These are phyloP conservation scores for Salvelinus fontinalis DNA, from an alignment of 2,113 vertebrate species.

Conservation along the genomic window DNA sequence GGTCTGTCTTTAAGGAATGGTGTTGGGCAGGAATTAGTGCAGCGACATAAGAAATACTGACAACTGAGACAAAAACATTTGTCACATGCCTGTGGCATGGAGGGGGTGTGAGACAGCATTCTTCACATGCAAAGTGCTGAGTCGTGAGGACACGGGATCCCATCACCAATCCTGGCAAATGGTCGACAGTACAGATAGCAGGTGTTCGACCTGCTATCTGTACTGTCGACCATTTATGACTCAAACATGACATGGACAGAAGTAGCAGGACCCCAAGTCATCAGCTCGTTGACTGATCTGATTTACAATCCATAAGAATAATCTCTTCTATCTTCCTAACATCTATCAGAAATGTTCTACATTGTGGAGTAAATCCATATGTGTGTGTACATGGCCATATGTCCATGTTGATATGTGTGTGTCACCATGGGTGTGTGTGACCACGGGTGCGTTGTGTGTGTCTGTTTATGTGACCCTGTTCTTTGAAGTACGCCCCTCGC, in stretches of 20 bases:
- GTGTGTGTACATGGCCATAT: background rate
- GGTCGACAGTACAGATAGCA: background rate
- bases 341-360: too few relatives aligned
- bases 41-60: constrained; percentile 40
- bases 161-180: constrained; percentile 32
- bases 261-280: background rate
- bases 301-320: background rate
- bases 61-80: constrained; percentile 30
- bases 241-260: background rate
- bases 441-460: background rate
- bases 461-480: background rate
- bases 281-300: background rate
- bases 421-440: background rate
- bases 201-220: background rate
- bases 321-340: too few relatives aligned
- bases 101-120: constrained; percentile 11
- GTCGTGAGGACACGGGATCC: constrained; percentile 29
- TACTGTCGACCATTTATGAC: background rate
- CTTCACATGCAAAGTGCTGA: constrained; percentile 32
- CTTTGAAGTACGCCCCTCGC: background rate
- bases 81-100: constrained; percentile 24
- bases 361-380: too few relatives aligned
- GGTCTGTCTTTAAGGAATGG: constrained; percentile 9
- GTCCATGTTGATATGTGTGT: constrained; percentile 13
- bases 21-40: constrained; percentile 35